A percentile compares a stretch with the other conserved stretches of the same genome.
Evolutionary conservation across 2,888 invertebrate species (phyloP).

Genomic region (Sarcophaga carnaria): DNA sequence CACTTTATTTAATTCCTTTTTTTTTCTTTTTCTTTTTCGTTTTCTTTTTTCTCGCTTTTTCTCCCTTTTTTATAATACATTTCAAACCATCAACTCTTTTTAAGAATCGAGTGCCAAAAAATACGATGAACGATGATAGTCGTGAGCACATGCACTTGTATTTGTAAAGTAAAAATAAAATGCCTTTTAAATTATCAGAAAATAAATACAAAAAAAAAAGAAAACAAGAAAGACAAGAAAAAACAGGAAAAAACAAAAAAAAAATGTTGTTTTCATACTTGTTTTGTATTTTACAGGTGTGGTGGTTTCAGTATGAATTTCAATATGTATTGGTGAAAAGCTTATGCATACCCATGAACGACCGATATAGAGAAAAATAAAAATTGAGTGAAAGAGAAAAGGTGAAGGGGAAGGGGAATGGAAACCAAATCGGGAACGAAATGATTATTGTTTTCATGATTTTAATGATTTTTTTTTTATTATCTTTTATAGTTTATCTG

Average conservation of each 20-base stretch:
- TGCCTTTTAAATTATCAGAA: too few relatives aligned
- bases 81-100: background rate
- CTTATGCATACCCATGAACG: too few relatives aligned
- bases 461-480: slow-evolving; percentile 67
- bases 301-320: background rate
- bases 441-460: slow-evolving; percentile 57
- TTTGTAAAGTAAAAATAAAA: too few relatives aligned
- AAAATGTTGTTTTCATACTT: too few relatives aligned
- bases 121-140: background rate
- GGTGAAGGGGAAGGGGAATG: background rate
- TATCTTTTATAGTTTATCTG: slow-evolving; percentile 62
- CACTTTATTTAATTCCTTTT: background rate
- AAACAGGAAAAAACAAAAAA: too few relatives aligned
- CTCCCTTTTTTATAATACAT: background rate
- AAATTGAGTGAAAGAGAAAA: too few relatives aligned
- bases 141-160: too few relatives aligned
- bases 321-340: background rate
- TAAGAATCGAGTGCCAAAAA: slow-evolving; percentile 3
- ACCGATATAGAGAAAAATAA: background rate
- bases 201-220: too few relatives aligned
- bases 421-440: background rate
- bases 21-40: background rate
- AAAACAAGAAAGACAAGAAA: too few relatives aligned
- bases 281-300: background rate
- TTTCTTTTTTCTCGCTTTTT: background rate